These are phyloP conservation scores for Drosophila phalerata DNA, from an alignment of 2,888 invertebrate genomes.

Conservation along the genomic window DNA sequence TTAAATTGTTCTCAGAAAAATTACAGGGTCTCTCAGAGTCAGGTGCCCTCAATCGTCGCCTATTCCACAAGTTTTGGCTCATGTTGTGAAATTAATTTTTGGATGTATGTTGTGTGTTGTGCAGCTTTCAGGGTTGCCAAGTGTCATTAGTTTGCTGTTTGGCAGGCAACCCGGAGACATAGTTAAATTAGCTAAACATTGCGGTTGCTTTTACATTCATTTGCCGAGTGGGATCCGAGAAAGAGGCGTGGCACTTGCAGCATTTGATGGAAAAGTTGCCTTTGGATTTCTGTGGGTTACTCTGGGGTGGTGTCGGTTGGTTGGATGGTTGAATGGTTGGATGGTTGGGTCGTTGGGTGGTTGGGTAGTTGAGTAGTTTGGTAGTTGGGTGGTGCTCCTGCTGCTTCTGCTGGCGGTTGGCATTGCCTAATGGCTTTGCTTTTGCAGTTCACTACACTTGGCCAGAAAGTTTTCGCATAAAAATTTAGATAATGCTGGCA, in stretches of 20 bases:
- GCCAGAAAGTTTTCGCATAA: conserved; percentile 74
- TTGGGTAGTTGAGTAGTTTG: neutral
- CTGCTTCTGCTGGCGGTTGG: conserved; percentile 22
- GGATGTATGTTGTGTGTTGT: conserved; percentile 44
- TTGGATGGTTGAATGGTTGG: neutral
- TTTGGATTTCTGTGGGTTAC: conserved; percentile 4
- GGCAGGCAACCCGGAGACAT: conserved; percentile 70
- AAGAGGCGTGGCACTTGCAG: neutral
- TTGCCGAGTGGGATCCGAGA: neutral
- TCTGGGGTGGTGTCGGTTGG: neutral
- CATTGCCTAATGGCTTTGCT: conserved; percentile 64
- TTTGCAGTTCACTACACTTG: conserved; percentile 75
- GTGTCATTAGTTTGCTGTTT: conserved; percentile 78
- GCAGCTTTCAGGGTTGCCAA: conserved; percentile 66
- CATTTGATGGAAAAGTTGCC: conserved; percentile 58
- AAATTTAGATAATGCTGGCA: conserved; percentile 72
- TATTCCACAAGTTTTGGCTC: conserved; percentile 15
- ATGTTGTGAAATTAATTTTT: conserved; percentile 71
- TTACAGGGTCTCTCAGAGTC: conserved; percentile 1
- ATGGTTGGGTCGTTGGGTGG: conserved; percentile 1
- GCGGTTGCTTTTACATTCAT: conserved; percentile 53
- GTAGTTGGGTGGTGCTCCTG: neutral
- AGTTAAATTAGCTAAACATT: conserved; percentile 82
- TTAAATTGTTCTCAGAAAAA: neutral
- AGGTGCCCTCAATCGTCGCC: neutral